Evolutionary conservation across 2,888 invertebrate species (phyloP), one percentile per base, ranked within the genome.

Genomic region (Suillia variegata): DNA sequence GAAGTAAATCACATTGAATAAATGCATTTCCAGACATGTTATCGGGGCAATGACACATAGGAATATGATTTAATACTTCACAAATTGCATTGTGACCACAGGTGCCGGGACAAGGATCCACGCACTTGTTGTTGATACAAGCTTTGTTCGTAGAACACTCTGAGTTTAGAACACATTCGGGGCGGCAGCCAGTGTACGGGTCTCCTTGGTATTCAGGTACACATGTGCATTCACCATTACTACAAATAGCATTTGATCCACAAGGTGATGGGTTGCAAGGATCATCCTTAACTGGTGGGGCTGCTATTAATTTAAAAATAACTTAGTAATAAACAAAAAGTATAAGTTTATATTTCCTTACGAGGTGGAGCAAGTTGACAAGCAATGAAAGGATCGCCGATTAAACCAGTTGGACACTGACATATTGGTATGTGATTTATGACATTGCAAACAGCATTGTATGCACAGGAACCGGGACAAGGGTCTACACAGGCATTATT

Each of bases 21-120:
- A 89, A 89, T 0, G 90, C 91, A 80, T 93, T 92, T 66, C 94
- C 94, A 20, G 85, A 84, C 80, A 87, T 90, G 33, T 89, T 89
- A 56, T 83, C 79, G 2, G 88, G 86, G 70, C 91, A 91, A 70
- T 87, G 87, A 71, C 91, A 91, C 86, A 89, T 89, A 6, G 91
- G 89, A 54, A 91, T 85, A 69, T 92, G 92, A 75, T 92, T 92
- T 18, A 89, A 83, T 1, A 91, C 91, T 70, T 88, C 86, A 73
- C 93, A 94, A 55, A 88, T 80, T 2, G 93, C 92, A 76, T 89
- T 90, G 51, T 82, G 80, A 0, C 92, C 93, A 76, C 94, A 94
- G 17, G 89, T 90, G 56, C 89, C 89, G 2, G 89, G 87, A 71
- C 94, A 93, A 53, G 93, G 93, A 77, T 92, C 89, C 26, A 83